Evolutionary conservation across 2,888 invertebrate genomes (phyloP).

Genomic region (Ophion ventricosus): DNA sequence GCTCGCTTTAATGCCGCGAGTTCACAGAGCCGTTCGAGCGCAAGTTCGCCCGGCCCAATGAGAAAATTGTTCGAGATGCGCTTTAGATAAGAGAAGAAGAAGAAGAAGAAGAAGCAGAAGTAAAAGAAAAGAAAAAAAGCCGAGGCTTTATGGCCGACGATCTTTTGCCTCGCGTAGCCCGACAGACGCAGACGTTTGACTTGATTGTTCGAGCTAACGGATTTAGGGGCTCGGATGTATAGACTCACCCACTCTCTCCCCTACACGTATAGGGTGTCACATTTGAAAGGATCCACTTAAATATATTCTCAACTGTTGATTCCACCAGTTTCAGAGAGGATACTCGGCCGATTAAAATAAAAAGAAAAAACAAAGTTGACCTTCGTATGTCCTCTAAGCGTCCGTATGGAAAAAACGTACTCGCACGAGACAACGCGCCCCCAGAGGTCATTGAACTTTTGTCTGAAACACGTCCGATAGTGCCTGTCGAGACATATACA

Average conservation of each 20-base stretch:
- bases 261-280: too few relatives aligned
- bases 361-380: too few relatives aligned
- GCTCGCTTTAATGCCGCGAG: slow-evolving; percentile 24
- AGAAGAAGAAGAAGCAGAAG: slow-evolving; percentile 17
- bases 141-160: slow-evolving; percentile 38
- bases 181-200: slow-evolving; percentile 22
- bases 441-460: too few relatives aligned
- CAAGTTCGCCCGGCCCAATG: slow-evolving; percentile 38
- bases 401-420: too few relatives aligned
- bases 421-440: too few relatives aligned
- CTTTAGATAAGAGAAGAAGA: slow-evolving; percentile 65
- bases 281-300: too few relatives aligned
- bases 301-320: too few relatives aligned
- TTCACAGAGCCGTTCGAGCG: background rate
- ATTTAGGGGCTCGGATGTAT: slow-evolving; percentile 36
- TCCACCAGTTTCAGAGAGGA: too few relatives aligned
- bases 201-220: slow-evolving; percentile 54
- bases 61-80: slow-evolving; percentile 64
- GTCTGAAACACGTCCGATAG: too few relatives aligned
- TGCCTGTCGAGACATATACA: too few relatives aligned
- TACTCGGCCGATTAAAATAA: too few relatives aligned
- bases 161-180: slow-evolving; percentile 40
- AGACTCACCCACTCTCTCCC: background rate
- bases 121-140: slow-evolving; percentile 5
- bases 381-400: too few relatives aligned